Evolutionary conservation across 2,888 invertebrate genomes (phyloP).

Genomic region (Mesorhabditis spiculigera): DNA sequence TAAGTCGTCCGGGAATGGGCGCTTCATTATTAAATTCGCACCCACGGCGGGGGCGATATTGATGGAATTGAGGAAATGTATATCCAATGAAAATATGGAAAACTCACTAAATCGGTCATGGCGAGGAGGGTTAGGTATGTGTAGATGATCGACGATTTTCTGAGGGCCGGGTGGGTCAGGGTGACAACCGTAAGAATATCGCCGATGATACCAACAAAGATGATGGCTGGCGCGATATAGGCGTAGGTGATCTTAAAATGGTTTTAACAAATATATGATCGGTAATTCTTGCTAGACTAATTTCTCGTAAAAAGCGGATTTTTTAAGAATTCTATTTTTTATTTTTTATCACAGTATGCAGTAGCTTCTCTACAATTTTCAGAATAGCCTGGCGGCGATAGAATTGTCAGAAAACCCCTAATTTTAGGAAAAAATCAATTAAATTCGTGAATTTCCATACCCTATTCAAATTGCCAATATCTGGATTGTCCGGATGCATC

Average conservation of each 20-base stretch:
- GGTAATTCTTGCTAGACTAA: too few relatives aligned
- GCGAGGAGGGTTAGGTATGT: slow-evolving; percentile 62
- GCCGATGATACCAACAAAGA: slow-evolving; percentile 62
- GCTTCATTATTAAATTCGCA: neutral
- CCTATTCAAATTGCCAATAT: too few relatives aligned
- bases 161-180: slow-evolving; percentile 62
- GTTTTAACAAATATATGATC: slow-evolving; percentile 6
- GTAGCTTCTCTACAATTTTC: too few relatives aligned
- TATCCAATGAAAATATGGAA: neutral
- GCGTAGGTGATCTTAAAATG: slow-evolving; percentile 58
- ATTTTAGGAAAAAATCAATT: too few relatives aligned
- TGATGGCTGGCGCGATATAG: slow-evolving; percentile 61
- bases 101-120: slow-evolving; percentile 59
- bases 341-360: too few relatives aligned
- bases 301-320: too few relatives aligned
- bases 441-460: too few relatives aligned
- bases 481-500: too few relatives aligned
- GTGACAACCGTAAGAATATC: slow-evolving; percentile 63
- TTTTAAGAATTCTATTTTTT: too few relatives aligned
- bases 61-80: slow-evolving; percentile 5
- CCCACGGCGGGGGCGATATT: neutral
- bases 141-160: slow-evolving; percentile 61
- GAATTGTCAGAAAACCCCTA: too few relatives aligned
- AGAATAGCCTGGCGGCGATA: too few relatives aligned
- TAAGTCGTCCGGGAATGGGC: too few relatives aligned